phyloP scores from a whole-genome alignment of 2,888 invertebrate genomes.

The Aleiodes leptofemur region DNA sequence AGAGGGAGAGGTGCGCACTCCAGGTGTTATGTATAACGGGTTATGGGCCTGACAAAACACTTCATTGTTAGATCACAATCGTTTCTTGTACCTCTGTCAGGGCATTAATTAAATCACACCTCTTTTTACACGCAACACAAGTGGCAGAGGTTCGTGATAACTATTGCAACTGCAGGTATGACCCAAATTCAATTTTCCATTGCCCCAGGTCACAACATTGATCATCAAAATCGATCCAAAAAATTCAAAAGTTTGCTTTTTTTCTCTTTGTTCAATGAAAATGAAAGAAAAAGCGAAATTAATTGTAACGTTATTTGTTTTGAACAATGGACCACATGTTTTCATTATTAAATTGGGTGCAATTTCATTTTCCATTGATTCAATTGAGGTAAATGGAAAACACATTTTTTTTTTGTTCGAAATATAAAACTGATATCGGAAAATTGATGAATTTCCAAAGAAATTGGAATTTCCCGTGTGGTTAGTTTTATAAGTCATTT shows the following conservation, averaged over 20 bases:
- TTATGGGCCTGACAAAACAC: slow-evolving; percentile 22
- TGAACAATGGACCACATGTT: too few species aligned
- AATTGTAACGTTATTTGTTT: too few species aligned
- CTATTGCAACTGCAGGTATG: slow-evolving; percentile 19
- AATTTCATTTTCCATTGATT: too few species aligned
- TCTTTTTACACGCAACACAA: slow-evolving; percentile 51
- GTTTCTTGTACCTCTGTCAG: slow-evolving; percentile 53
- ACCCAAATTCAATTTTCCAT: slow-evolving; percentile 19
- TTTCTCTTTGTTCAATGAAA: too few species aligned
- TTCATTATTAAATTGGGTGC: too few species aligned
- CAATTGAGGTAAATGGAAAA: background rate
- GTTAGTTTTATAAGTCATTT: slow-evolving; percentile 51
- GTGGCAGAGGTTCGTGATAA: slow-evolving; percentile 10
- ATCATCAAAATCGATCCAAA: too few species aligned
- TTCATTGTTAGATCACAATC: slow-evolving; percentile 59
- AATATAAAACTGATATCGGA: background rate
- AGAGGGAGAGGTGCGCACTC: background rate
- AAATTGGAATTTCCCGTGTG: slow-evolving; percentile 47
- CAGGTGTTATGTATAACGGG: background rate
- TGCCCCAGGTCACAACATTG: background rate
- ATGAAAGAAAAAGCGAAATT: too few species aligned
- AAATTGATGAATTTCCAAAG: slow-evolving; percentile 6
- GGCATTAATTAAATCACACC: slow-evolving; percentile 61
- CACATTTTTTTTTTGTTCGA: background rate
- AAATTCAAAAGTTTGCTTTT: too few species aligned